A percentile compares a stretch with the other conserved stretches of the same genome.
These are phyloP conservation scores for Megaceryle alcyon DNA, from an alignment of 2,797 vertebrate species.

Conservation along the genomic window DNA sequence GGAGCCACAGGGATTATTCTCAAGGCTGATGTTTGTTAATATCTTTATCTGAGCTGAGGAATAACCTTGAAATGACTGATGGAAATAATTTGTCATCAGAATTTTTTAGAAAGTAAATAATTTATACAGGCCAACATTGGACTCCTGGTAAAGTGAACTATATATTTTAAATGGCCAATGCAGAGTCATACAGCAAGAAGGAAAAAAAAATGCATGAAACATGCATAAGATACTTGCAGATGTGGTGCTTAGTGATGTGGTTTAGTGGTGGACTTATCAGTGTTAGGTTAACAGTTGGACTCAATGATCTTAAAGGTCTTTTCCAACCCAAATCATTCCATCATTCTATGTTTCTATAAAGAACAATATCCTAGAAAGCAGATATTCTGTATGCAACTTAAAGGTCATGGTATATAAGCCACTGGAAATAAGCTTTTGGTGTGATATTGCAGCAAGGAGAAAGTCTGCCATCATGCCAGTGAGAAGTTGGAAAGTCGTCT, in stretches of 20 bases:
- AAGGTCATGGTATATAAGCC: not conserved
- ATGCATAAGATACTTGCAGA: not conserved
- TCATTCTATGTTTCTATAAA: not conserved
- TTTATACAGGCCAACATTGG: not conserved
- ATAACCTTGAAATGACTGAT: not conserved
- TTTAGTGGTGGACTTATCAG: not conserved
- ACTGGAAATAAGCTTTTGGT: not conserved
- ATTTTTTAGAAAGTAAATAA: not conserved
- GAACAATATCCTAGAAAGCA: not conserved
- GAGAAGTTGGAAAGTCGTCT: not conserved
- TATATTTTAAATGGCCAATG: not conserved
- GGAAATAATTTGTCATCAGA: not conserved
- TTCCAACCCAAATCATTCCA: not conserved
- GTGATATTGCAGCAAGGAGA: not conserved
- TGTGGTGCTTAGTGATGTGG: not conserved
- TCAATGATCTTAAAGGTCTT: not conserved
- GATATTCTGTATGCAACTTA: not conserved
- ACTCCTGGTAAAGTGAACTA: not conserved
- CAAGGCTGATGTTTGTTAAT: not conserved
- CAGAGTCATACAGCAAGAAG: not conserved
- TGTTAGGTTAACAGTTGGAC: not conserved
- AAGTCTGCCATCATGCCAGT: not conserved
- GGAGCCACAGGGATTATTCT: not conserved
- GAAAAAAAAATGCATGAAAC: not conserved
- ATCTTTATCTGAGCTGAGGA: not conserved